Evolutionary conservation across 2,797 vertebrate genomes (phyloP).

Genomic region (Tamandua tetradactyla): DNA sequence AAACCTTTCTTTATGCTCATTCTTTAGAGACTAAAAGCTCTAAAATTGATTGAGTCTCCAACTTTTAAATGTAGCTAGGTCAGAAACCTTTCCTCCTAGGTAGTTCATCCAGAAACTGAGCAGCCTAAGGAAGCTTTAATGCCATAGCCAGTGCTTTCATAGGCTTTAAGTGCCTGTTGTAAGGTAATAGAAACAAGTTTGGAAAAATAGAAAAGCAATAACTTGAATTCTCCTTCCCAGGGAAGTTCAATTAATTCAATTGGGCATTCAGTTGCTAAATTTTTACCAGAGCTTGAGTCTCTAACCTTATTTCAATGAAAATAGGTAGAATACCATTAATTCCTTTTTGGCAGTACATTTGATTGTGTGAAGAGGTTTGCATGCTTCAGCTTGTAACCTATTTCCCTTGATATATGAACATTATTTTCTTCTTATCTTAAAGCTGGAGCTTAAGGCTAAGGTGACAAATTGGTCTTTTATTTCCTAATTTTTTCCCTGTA

Average conservation of each 20-base stretch:
- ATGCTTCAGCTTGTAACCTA: constrained; percentile 63
- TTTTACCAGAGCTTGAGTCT: constrained; percentile 62
- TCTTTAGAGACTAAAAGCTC: not conserved
- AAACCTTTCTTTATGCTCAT: not conserved
- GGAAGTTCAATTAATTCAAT: constrained; percentile 72
- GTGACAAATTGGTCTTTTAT: constrained; percentile 71
- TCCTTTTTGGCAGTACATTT: constrained; percentile 65
- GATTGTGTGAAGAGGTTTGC: constrained; percentile 66
- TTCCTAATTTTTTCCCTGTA: constrained; percentile 61
- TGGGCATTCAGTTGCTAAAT: constrained; percentile 62
- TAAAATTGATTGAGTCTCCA: not conserved
- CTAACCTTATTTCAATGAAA: constrained; percentile 76
- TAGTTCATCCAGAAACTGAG: not conserved
- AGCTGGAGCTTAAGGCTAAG: constrained; percentile 60
- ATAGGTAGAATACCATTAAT: constrained; percentile 71
- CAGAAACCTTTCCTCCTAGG: not conserved
- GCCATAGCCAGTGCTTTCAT: not conserved
- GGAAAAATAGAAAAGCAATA: constrained; percentile 69
- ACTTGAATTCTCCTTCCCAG: constrained; percentile 64
- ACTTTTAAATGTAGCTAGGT: not conserved
- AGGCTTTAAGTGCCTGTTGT: not conserved
- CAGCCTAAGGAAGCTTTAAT: not conserved
- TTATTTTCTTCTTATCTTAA: constrained; percentile 69
- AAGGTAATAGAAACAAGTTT: constrained; percentile 48
- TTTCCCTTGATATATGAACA: constrained; percentile 70